Evolutionary conservation across 2,797 vertebrate genomes (phyloP).

Genomic region (Trematomus bernacchii): DNA sequence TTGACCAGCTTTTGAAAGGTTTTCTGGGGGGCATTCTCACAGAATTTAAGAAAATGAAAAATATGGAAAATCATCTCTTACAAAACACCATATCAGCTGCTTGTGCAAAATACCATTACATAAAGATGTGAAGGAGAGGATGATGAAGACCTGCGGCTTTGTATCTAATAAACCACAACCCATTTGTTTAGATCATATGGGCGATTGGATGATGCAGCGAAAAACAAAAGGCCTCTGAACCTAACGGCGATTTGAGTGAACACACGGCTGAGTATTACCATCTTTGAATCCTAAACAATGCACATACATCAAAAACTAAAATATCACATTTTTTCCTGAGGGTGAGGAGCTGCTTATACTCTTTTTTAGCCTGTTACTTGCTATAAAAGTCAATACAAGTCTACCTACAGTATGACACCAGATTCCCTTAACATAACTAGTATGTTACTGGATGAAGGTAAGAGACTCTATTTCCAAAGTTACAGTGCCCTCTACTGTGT

Average conservation of each 20-base stretch:
- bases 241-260: conserved; percentile 12
- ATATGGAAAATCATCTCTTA: conserved; percentile 14
- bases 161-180: conserved; percentile 2
- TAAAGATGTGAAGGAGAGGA: conserved; percentile 31
- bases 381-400: conserved; percentile 25
- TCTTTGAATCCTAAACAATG: conserved; percentile 17
- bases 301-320: conserved; percentile 22
- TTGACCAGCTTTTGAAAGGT: conserved; percentile 19
- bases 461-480: conserved; percentile 59
- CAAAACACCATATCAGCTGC: conserved; percentile 25
- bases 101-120: conserved; percentile 29
- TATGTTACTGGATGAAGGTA: conserved; percentile 9
- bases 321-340: conserved; percentile 58
- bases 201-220: conserved; percentile 17
- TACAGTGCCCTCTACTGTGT: conserved; percentile 77
- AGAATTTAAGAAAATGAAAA: conserved; percentile 28
- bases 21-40: conserved; percentile 25
- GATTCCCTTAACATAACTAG: conserved; percentile 18
- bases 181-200: conserved; percentile 23
- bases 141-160: conserved; percentile 12
- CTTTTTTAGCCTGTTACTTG: conserved; percentile 2
- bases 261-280: background rate
- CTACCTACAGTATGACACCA: conserved; percentile 4
- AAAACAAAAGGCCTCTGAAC: conserved; percentile 31
- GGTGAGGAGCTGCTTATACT: conserved; percentile 29